Percentiles rank a stretch among this genome's conserved stretches.
Evolutionary conservation across 2,797 vertebrate species (phyloP).

Genomic region (Platalea minor): DNA sequence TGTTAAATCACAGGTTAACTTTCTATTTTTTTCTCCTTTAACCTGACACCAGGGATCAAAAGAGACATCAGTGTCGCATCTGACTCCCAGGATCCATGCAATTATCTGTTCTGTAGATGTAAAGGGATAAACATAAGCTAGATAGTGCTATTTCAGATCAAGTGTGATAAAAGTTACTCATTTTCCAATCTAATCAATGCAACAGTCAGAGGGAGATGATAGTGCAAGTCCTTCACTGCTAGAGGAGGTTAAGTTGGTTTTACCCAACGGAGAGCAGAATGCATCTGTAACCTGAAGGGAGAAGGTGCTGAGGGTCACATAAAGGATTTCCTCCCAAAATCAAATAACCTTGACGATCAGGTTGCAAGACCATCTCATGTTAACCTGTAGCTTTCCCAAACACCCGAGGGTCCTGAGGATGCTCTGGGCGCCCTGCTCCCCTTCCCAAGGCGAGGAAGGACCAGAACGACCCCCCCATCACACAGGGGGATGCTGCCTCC

Average conservation of each 20-base stretch:
- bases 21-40: not conserved
- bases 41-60: conserved; percentile 23
- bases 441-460: not conserved
- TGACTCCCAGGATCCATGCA: conserved; percentile 1
- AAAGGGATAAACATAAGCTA: conserved; percentile 12
- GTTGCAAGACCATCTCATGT: not conserved
- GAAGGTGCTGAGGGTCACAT: not conserved
- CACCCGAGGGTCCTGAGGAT: not conserved
- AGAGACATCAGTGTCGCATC: not conserved
- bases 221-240: not conserved
- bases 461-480: not conserved
- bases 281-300: not conserved
- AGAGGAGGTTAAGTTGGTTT: not conserved
- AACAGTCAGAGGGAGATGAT: conserved; percentile 2
- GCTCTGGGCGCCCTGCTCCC: not conserved
- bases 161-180: conserved; percentile 55
- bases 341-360: not conserved
- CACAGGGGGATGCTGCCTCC: not conserved
- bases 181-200: conserved; percentile 56
- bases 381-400: not conserved
- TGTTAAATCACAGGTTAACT: conserved; percentile 25
- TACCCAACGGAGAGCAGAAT: not conserved
- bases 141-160: conserved; percentile 36
- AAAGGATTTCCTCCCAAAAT: not conserved
- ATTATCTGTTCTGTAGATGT: conserved; percentile 11